phyloP scores from a whole-genome alignment of 1,140 invertebrate species.

The Helicoverpa armigera region DNA sequence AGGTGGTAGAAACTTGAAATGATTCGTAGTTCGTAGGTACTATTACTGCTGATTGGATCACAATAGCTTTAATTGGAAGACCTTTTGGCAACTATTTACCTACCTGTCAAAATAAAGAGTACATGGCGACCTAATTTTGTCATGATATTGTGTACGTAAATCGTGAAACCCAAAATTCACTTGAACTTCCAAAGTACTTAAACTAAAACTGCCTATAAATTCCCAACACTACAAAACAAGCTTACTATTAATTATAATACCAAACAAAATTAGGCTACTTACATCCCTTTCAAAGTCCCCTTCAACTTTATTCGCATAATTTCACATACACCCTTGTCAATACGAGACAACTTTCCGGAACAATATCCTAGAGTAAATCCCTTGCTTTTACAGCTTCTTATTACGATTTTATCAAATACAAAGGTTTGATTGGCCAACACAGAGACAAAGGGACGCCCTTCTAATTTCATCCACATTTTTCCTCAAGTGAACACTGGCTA shows the following conservation, averaged over 20 bases:
- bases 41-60: too few relatives aligned
- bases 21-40: too few relatives aligned
- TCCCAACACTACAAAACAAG: constrained; percentile 4
- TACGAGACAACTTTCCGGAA: constrained; percentile 6
- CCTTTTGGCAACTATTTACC: too few relatives aligned
- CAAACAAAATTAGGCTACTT: background rate
- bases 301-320: constrained; percentile 6
- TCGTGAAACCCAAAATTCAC: too few relatives aligned
- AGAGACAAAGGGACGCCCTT: constrained; percentile 32
- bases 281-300: background rate
- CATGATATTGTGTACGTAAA: too few relatives aligned
- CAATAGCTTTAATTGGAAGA: too few relatives aligned
- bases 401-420: constrained; percentile 33
- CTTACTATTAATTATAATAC: constrained; percentile 11
- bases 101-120: too few relatives aligned
- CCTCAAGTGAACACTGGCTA: constrained; percentile 21
- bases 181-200: too few relatives aligned
- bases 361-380: background rate
- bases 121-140: too few relatives aligned
- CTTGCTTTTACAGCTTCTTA: constrained; percentile 2
- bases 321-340: constrained; percentile 17
- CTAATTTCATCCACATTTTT: constrained; percentile 40
- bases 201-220: background rate
- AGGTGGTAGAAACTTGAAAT: too few relatives aligned
- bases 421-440: constrained; percentile 42